Evolutionary conservation across 2,888 invertebrate species (phyloP), one percentile per base, ranked within the genome.

Genomic region (Synergus gifuensis): DNA sequence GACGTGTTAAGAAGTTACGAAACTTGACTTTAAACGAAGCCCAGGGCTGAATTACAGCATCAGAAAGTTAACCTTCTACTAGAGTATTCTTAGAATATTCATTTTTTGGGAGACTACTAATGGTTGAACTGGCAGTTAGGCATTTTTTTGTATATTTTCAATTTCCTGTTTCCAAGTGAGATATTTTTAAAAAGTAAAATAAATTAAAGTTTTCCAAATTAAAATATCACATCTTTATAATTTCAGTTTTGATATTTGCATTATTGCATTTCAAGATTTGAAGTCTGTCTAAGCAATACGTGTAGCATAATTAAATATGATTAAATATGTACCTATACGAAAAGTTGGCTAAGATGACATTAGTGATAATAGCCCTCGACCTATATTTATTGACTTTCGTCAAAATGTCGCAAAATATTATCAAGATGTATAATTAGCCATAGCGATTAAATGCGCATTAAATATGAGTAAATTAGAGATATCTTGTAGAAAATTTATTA

Each of bases 351-450:
- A 66, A 62, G 63, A 77, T 67, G 16, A 18, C 5, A 28, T 36
- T 36, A 5, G 5, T 36, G 36, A 36, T 36, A 7, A 36, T 36
- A 36, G 36, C 4, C 5, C 36, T 36, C 2, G 36, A 36, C 5
- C 12, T 18, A 12, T 28, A 77, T 77, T 69, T 14, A 28, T 40
- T 66, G 40, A 42, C 46, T 36, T 78, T 76, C 80, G 78, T 76
- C 67, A 81, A 78, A 79, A 81, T n/a, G 16, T 64, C 16, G 54
- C 63, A 42, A n/a, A 18, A 64, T 63, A 36, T 49, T 49, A 49
- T 0, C 16, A 49, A 49, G 46, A 16, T 49, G 16, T 11, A 49
- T 14, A 49, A 49, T 4, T n/a, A 58, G 9, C 7, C n/a, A 2
- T 16, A 3, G 54, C n/a, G 36, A 36, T 36, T 36, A 36, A 36